These are phyloP conservation scores for Phyllotreta cruciferae DNA, from an alignment of 2,888 invertebrate genomes.

Conservation along the genomic window DNA sequence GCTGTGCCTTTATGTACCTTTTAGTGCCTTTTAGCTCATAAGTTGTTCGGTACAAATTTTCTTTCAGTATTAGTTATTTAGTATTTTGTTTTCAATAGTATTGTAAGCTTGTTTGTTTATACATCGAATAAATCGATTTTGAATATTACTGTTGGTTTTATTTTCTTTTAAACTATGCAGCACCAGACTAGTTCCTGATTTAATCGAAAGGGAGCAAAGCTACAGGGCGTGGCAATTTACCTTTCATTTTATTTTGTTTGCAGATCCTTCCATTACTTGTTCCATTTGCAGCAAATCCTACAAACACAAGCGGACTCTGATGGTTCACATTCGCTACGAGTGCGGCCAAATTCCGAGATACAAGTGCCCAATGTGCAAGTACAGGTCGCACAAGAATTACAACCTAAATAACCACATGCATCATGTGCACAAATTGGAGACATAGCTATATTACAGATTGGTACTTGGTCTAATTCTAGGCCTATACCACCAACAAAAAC, in stretches of 20 bases:
- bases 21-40: slow-evolving; percentile 10
- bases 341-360: slow-evolving; percentile 66
- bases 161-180: background rate
- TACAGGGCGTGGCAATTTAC: background rate
- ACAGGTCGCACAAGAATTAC: slow-evolving; percentile 44
- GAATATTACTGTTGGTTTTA: background rate
- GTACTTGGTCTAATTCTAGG: no score
- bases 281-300: slow-evolving; percentile 36
- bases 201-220: no score
- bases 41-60: slow-evolving; percentile 8
- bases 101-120: background rate
- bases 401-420: slow-evolving; percentile 41
- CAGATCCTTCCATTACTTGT: slow-evolving; percentile 2
- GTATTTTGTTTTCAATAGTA: slow-evolving; percentile 12
- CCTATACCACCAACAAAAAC: no score
- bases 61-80: background rate
- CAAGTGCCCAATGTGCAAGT: slow-evolving; percentile 62
- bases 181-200: no score
- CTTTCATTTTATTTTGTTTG: background rate
- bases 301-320: slow-evolving; percentile 62
- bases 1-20: background rate
- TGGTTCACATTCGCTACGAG: slow-evolving; percentile 55
- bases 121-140: no score
- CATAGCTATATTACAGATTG: no score
- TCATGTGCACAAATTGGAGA: background rate